Base-by-base conservation (phyloP, 2,797 vertebrate genomes). In the Meda fulgida region DNA sequence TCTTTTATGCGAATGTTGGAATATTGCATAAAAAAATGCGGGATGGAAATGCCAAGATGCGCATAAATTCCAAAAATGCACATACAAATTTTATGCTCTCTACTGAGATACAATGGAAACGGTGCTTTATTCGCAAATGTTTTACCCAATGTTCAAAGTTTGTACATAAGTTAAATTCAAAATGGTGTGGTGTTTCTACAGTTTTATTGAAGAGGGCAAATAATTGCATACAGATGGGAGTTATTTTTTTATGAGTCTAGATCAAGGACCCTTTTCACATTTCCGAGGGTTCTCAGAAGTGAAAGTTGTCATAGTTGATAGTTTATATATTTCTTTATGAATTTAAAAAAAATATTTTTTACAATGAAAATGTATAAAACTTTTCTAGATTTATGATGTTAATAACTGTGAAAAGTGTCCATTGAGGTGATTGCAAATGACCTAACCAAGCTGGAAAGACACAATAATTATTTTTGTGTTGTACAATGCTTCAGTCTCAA, bases 211-310 rank as follows among this genome's bases (percentile, higher is more conserved):
- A 55, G 66, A 73, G 71, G 73, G 58, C 2, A 31, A 46, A 70
- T 13, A 10, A 58, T 69, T 60, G 26, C 31, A 10, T 65, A 79
- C 70, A 84, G 65, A n/a, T 86, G 85, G 26, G 48, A 60, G 46
- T 79, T 85, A 78, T n/a, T n/a, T n/a, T n/a, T n/a, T n/a, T n/a
- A 60, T n/a, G 36, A 77, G 23, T 77, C 34, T 48, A n/a, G 21
- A 69, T 67, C 19, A 53, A 34, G 16, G 16, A 34, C 31, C 29
- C 8, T 66, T 34, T 34, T 31, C 29, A 31, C 63, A 66, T 31
- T 66, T 34, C 1, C 18, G n/a, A 34, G 16, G 29, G 16, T 66
- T 66, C 29, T 34, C 63, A 8, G 29, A 66, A 31, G 14, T 0
- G 7, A 3, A 65, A 18, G 29, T 66, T 60, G n/a, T 46, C 46